A percentile compares a stretch with the other conserved stretches of the same genome.
These are phyloP conservation scores for Philereme transversata DNA, from an alignment of 2,888 invertebrate genomes.

Conservation along the genomic window DNA sequence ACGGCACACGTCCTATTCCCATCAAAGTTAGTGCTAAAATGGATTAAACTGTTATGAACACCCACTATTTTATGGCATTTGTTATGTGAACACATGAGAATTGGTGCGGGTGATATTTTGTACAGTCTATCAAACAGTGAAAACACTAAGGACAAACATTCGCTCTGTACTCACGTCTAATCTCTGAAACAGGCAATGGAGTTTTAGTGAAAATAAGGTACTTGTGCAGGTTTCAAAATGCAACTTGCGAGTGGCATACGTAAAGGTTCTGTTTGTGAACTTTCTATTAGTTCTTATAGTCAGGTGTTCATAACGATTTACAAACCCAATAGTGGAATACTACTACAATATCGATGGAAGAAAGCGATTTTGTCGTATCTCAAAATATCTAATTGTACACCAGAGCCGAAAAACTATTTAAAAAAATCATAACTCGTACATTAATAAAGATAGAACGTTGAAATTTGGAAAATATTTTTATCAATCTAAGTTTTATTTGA, in stretches of 20 bases:
- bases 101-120: constrained; percentile 61
- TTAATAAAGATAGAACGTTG: too few relatives aligned
- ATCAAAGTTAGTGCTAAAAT: constrained; percentile 61
- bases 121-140: constrained; percentile 62
- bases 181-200: constrained; percentile 81
- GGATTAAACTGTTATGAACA: constrained; percentile 79
- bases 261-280: constrained; percentile 26
- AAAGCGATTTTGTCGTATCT: too few relatives aligned
- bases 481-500: too few relatives aligned
- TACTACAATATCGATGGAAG: too few relatives aligned
- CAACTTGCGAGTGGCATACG: constrained; percentile 20
- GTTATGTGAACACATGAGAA: constrained; percentile 57
- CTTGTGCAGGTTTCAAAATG: constrained; percentile 13
- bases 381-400: too few relatives aligned
- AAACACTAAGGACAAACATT: constrained; percentile 73
- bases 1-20: constrained; percentile 43
- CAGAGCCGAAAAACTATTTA: too few relatives aligned
- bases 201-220: constrained; percentile 59
- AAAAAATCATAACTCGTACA: too few relatives aligned
- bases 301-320: constrained; percentile 79
- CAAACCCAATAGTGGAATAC: constrained; percentile 18
- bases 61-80: constrained; percentile 58
- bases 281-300: constrained; percentile 33
- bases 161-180: constrained; percentile 81
- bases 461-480: too few relatives aligned